Evolutionary conservation across 2,113 vertebrate species (phyloP).

Genomic region (Brachypteracias leptosomus): DNA sequence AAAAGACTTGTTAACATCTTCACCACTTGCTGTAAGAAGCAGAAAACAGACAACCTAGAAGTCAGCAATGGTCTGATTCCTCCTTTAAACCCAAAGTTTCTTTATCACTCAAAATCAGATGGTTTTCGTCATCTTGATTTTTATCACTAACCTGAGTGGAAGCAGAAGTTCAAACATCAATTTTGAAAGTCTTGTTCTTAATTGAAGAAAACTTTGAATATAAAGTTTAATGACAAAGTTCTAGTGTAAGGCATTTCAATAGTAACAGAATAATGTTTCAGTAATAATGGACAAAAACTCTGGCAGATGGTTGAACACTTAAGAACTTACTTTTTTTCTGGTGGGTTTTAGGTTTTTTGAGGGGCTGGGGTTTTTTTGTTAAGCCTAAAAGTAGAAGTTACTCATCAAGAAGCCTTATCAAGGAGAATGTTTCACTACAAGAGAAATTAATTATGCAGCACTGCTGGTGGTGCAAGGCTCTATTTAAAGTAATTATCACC

Average conservation of each 20-base stretch:
- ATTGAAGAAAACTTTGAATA: not conserved
- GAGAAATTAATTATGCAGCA: slow-evolving; percentile 2
- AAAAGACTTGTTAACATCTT: not conserved
- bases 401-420: not conserved
- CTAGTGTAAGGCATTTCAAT: not conserved
- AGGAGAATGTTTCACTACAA: not conserved
- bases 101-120: not conserved
- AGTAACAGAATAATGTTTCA: not conserved
- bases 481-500: not conserved
- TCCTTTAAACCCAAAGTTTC: not conserved
- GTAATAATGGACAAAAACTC: not conserved
- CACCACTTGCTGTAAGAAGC: not conserved
- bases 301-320: fast-evolving
- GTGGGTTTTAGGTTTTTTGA: too few species aligned
- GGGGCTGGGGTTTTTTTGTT: too few species aligned
- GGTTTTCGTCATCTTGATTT: not conserved
- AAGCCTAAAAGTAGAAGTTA: not conserved
- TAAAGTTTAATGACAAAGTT: not conserved
- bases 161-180: not conserved
- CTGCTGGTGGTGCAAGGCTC: not conserved
- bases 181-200: not conserved
- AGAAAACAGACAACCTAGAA: not conserved
- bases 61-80: not conserved
- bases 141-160: not conserved
- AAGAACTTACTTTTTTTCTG: too few species aligned